Base-by-base conservation (phyloP, 2,797 vertebrate species). In the Apogon talboti region DNA sequence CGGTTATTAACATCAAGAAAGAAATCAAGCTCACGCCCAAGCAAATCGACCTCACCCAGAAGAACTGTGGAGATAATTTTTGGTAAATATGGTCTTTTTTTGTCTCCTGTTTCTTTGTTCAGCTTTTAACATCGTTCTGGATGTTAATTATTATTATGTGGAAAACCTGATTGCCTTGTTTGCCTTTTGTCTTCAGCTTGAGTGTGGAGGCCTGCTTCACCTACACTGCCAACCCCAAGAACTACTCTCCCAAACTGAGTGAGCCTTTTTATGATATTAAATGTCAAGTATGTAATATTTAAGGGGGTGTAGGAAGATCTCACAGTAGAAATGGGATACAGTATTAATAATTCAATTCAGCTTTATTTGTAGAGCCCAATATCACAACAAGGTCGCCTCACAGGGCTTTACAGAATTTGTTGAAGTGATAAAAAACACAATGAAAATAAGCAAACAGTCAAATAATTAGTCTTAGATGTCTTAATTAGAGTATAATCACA, bases 1-100 rank as follows among this genome's bases (percentile, higher is more conserved):
- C 97, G 13, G 97, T 99, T 67, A 85, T 99, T 76, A 95, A 78
- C 76, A 94, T 99, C 78, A 74, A 82, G 74, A 98, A 95, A 89
- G 92, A 82, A 9, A 76, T 99, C 79, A 93, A 54, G 7, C 93
- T 95, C 57, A 81, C 81, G 3, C 97, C 98, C 1, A 90, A 87
- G 35, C 91, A 92, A 87, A 95, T 99, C 53, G 94, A 98, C 82
- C 89, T 97, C 7, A 95, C 85, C 57, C 89, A 87, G 38, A 96
- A 91, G 18, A 94, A 90, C 66, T 95, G 96, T 1, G 90, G 55
- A 18, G 40, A 70, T 15, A 63, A 7, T 24, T 73, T 93, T 81
- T 94, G 94, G 94, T 95, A 65, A 58, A 82, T 54, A 12, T 42
- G 3, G 2, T 13, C 10, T 18, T 55, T 41, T 47, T 33, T 44